Percentiles rank a stretch among this genome's conserved stretches.
These are phyloP conservation scores for Zygothrica quintamaculata DNA, from an alignment of 2,888 invertebrate genomes.

Conservation along the genomic window DNA sequence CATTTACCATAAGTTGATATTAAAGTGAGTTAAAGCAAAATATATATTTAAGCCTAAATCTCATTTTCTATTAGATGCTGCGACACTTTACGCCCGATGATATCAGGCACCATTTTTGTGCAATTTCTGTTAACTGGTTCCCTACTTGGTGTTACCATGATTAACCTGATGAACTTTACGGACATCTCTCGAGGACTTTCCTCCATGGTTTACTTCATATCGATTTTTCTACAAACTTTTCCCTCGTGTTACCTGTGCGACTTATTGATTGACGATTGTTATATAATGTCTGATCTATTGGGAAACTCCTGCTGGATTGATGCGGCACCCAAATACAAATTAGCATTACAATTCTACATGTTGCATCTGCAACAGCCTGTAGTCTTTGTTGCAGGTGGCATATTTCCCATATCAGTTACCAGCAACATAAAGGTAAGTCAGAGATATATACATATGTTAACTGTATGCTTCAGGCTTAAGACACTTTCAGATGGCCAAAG, in stretches of 20 bases:
- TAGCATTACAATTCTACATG: not conserved
- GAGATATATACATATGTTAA: not conserved
- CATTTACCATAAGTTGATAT: constrained; percentile 47
- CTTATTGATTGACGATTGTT: not conserved
- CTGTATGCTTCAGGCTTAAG: not conserved
- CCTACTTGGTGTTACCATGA: not conserved
- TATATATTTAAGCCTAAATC: not conserved
- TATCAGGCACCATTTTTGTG: not conserved
- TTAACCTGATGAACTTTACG: not conserved
- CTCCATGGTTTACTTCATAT: not conserved
- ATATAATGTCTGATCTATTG: not conserved
- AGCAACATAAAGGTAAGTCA: not conserved
- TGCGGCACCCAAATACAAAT: not conserved
- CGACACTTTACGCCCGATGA: not conserved
- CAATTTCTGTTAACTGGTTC: not conserved
- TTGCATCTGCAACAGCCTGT: not conserved
- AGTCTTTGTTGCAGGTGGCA: not conserved
- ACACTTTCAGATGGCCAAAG: not conserved
- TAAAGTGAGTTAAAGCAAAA: constrained; percentile 28
- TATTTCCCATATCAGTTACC: not conserved
- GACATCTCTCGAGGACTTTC: not conserved
- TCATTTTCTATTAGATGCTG: not conserved
- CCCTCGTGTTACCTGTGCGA: not conserved
- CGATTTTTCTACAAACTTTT: not conserved
- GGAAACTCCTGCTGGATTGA: not conserved